Conservation (phyloP, 2,888 invertebrate species). For the Koerneria pararmatus region DNA sequence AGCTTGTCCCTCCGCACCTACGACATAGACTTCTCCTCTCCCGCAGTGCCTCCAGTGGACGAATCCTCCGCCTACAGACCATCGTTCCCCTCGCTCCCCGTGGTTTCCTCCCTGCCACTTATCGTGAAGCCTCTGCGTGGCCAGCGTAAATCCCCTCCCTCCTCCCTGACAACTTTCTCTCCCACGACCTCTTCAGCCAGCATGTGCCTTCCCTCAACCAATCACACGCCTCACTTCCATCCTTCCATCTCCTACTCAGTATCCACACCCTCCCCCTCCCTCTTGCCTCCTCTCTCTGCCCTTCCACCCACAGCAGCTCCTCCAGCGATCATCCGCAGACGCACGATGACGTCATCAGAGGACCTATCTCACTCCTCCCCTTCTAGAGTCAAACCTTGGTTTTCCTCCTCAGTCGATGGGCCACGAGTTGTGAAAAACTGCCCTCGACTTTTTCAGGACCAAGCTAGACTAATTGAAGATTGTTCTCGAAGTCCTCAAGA, state of each 20-base stretch:
- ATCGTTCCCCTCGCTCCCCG: slow-evolving; percentile 32
- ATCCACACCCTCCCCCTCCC: not conserved
- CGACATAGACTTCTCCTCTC: slow-evolving; percentile 31
- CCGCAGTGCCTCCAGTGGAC: no score
- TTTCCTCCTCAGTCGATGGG: slow-evolving; percentile 33
- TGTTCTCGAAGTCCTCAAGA: no score
- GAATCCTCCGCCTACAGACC: slow-evolving; percentile 22
- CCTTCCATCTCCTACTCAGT: no score
- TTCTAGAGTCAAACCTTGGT: slow-evolving; percentile 29
- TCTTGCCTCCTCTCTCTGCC: not conserved
- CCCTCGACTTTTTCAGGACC: no score
- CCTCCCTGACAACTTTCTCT: no score
- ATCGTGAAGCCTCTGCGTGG: slow-evolving; percentile 41
- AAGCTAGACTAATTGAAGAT: no score
- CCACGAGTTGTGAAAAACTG: not conserved
- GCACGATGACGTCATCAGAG: slow-evolving; percentile 4
- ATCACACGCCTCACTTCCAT: not conserved
- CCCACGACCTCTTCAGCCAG: no score
- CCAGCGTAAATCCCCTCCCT: not conserved
- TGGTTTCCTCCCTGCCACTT: slow-evolving; percentile 31
- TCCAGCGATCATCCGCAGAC: slow-evolving; percentile 14
- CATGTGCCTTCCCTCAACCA: not conserved
- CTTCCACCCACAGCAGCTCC: slow-evolving; percentile 4
- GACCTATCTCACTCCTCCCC: not conserved
- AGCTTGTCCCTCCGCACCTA: slow-evolving; percentile 25